Base-by-base conservation (phyloP, 2,113 vertebrate genomes). In the Candoia aspera region DNA sequence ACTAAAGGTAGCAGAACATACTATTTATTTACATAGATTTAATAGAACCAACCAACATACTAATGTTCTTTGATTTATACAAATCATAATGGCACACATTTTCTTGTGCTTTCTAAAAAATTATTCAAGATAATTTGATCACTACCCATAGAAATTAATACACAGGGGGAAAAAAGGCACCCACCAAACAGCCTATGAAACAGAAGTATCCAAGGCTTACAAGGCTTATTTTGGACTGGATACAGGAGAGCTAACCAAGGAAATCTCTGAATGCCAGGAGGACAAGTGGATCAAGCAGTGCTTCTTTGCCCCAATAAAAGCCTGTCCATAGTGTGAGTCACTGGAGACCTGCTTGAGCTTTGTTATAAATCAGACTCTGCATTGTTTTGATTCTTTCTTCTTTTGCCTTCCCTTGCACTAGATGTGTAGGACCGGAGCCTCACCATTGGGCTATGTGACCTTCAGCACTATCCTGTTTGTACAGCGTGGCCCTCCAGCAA, bases 341-440 rank as follows among this genome's bases (percentile, higher is more conserved):
- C 12, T 11, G 15, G 13, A 12, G 2, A 37, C 29, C 9, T n/a
- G 88, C 15, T 64, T 89, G 24, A 21, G 17, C 46, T 11, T 8
- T n/a, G 46, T 9, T 5, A 68, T 26, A 57, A 26, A 85, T 17
- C 49, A 29, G n/a, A 59, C 4, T 58, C 26, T 85, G 84, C 26
- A 8, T 57, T 58, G 55, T 87, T 29, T 26, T 83, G 37, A 17
- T 11, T 42, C 15, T 0, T 5, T 2, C 0, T 29, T 58, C n/a
- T 57, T 86, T 53, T 1, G 42, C 46, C 42, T 3, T 0, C 46
- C 19, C 87, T 90, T 33, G 26, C 3, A 57, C 87, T 46, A 21
- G 1, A 55, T 64, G 49, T 59, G 37, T 58, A 5, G 2, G 42
- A n/a, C 59, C 9, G 2, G 0, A 6, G 4, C 55, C 90, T 84